Evolutionary conservation across 1,140 invertebrate species (phyloP).

Genomic region (Ylistrum balloti): DNA sequence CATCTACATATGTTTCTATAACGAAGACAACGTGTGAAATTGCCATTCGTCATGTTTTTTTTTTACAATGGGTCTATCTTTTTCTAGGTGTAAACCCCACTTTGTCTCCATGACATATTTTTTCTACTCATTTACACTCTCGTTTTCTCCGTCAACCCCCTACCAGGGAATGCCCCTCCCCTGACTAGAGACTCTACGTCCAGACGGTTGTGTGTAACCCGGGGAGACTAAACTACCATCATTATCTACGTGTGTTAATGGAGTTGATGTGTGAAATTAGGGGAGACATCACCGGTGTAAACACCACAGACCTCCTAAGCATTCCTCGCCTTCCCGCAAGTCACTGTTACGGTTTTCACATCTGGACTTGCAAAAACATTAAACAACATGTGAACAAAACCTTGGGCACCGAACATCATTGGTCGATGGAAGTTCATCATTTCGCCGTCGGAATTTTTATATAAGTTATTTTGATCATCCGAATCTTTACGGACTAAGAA

Average conservation of each 20-base stretch:
- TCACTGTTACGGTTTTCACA: background rate
- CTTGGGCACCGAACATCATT: background rate
- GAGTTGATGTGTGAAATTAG: constrained; percentile 34
- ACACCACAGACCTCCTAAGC: background rate
- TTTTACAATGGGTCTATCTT: background rate
- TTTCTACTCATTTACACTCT: background rate
- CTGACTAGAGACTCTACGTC: too few relatives aligned
- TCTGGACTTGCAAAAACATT: constrained; percentile 15
- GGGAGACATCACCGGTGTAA: background rate
- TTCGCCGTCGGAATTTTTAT: background rate
- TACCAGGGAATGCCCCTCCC: background rate
- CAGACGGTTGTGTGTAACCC: background rate
- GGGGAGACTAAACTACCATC: background rate
- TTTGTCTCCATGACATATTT: background rate
- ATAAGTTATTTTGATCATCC: background rate
- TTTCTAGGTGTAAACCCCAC: background rate
- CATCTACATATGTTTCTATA: background rate
- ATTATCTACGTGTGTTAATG: background rate
- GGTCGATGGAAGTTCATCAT: background rate
- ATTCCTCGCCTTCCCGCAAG: background rate
- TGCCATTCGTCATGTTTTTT: background rate
- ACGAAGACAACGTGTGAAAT: background rate
- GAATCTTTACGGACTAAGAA: background rate
- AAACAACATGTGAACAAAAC: background rate
- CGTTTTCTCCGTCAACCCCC: background rate